A percentile compares a stretch with the other conserved stretches of the same genome.
These are phyloP conservation scores for Drosophila hydei DNA, from an alignment of 1,140 invertebrate genomes.

Conservation along the genomic window DNA sequence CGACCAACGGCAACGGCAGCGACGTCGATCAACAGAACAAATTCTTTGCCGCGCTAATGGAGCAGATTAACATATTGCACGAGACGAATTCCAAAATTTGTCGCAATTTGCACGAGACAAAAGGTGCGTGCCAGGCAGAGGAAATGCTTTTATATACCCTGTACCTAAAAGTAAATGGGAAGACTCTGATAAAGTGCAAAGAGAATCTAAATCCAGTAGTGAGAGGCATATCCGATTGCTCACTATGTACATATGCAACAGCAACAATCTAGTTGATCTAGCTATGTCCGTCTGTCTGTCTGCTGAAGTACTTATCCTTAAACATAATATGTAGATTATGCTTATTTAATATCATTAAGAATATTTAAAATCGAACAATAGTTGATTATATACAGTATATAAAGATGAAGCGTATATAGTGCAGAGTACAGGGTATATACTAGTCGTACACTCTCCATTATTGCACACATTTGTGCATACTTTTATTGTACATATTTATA, in stretches of 20 bases:
- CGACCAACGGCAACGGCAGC: slow-evolving; percentile 50
- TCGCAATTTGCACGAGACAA: slow-evolving; percentile 82
- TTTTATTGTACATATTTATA: slow-evolving; percentile 11
- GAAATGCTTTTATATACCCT: not conserved
- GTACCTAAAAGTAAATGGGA: not conserved
- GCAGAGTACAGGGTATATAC: slow-evolving; percentile 1
- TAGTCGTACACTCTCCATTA: not conserved
- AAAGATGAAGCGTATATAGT: not conserved
- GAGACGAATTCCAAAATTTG: slow-evolving; percentile 84
- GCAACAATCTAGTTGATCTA: not conserved
- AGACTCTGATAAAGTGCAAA: too few relatives aligned
- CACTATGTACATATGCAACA: not conserved
- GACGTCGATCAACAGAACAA: slow-evolving; percentile 74
- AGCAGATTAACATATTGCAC: slow-evolving; percentile 82
- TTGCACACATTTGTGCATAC: not conserved
- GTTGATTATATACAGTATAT: not conserved
- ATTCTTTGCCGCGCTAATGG: slow-evolving; percentile 76
- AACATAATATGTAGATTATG: too few relatives aligned
- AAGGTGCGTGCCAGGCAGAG: slow-evolving; percentile 59
- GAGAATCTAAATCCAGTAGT: too few relatives aligned
- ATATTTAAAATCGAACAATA: too few relatives aligned
- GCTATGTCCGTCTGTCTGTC: not conserved
- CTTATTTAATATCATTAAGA: too few relatives aligned
- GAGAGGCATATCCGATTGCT: too few relatives aligned
- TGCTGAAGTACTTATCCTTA: too few relatives aligned